phyloP scores from a whole-genome alignment of 35 echinoderm and acorn worm species.

The Holothuria glaberrima region DNA sequence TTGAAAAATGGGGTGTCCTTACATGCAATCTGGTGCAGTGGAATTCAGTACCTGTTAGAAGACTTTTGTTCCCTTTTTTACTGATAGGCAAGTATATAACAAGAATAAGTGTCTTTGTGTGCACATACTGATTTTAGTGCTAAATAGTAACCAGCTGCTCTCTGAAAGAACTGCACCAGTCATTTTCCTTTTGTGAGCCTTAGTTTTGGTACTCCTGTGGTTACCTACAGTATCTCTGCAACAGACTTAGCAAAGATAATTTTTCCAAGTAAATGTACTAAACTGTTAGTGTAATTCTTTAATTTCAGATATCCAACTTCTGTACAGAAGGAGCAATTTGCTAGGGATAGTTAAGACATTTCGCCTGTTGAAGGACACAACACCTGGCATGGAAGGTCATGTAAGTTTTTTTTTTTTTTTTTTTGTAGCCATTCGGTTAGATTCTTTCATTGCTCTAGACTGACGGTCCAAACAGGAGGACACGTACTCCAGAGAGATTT shows the following conservation, averaged over 20 bases:
- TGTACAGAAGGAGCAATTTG: neutral
- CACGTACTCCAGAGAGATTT: too few species aligned
- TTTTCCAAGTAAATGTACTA: neutral
- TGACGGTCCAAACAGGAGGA: too few species aligned
- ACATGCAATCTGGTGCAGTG: slow-evolving; percentile 5
- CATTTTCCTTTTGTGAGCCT: neutral
- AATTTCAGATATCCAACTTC: too few species aligned
- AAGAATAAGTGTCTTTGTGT: slow-evolving; percentile 15
- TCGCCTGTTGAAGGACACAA: neutral
- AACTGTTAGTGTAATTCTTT: neutral
- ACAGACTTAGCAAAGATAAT: too few species aligned
- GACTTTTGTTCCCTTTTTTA: neutral
- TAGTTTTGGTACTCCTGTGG: neutral
- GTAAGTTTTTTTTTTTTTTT: slow-evolving; percentile 10
- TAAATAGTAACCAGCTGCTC: slow-evolving; percentile 15
- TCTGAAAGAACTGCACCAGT: slow-evolving; percentile 17
- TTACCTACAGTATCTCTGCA: slow-evolving; percentile 6
- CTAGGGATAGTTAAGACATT: neutral
- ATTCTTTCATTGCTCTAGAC: too few species aligned
- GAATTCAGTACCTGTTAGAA: slow-evolving; percentile 6
- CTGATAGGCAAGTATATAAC: neutral
- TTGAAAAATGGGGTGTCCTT: slow-evolving; percentile 19
- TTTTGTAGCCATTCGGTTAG: neutral
- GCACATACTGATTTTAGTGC: neutral
- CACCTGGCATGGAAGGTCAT: slow-evolving; percentile 9